Base-by-base conservation (phyloP, 2,888 invertebrate genomes). In the Mesopsocus fuscifrons region DNA sequence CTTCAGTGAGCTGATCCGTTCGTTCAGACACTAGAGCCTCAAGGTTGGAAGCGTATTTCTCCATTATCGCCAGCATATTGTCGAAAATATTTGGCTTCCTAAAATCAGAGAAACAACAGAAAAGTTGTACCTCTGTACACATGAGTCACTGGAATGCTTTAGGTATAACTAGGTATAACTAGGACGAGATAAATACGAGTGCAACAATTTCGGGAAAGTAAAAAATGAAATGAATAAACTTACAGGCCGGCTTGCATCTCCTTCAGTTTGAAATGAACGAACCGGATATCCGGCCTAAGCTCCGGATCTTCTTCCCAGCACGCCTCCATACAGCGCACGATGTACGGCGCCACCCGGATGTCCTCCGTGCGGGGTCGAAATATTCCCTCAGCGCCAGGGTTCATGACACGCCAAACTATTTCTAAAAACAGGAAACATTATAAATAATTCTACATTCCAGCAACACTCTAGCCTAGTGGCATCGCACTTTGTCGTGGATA, bases 31-130 rank as follows among this genome's bases (percentile, higher is more conserved):
- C 84, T 33, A 85, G 62, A 0, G 78, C 75, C 56, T 88, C 88
- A 47, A 89, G 59, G 59, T 87, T 85, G 33, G 79, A 79, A 1
- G 87, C 85, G 55, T 89, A 87, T 56, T 85, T 85, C 59, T 88
- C 87, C 87, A 88, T 87, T 58, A 87, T 83, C 0, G 79, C 74
- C 47, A 88, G 62, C 85, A 88, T 87, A 55, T 87, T 85, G 62
- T 87, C 87, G 55, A 85, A 83, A 49, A 85, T 84, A 53, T 85
- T 84, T 2, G 81, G 73, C 59, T 83, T 83, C 60, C 78, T 79
- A 53, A 5, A 54, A 48, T 23, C 31, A 34, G 43, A 33, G 41
- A 35, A 23, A 20, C 17, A 22, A 34, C n/a, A 41, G 17, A 41
- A n/a, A n/a, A n/a, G n/a, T n/a, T n/a, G n/a, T n/a, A n/a, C n/a